Conservation (phyloP, 2,888 invertebrate species). For the Augochlorella aurata region DNA sequence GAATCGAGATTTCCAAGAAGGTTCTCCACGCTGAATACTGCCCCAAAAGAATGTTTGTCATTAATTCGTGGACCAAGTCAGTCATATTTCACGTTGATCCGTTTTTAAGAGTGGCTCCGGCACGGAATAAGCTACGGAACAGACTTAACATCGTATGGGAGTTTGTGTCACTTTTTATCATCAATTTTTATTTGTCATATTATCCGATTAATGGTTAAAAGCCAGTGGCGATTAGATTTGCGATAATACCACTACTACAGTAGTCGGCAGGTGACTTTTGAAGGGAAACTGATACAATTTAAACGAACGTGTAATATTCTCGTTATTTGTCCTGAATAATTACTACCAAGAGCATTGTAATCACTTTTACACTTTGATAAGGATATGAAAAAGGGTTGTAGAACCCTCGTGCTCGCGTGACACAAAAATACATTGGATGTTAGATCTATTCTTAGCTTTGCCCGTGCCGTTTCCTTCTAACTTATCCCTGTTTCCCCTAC, state of each 20-base stretch:
- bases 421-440: slow-evolving; percentile 17
- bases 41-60: slow-evolving; percentile 30
- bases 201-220: not conserved
- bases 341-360: not conserved
- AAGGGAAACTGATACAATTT: not conserved
- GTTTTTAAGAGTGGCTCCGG: slow-evolving; percentile 20
- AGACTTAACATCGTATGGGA: not conserved
- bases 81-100: slow-evolving; percentile 11
- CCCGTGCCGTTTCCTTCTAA: slow-evolving; percentile 1
- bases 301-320: not conserved
- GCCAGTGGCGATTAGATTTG: not conserved
- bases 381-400: not conserved
- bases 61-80: slow-evolving; percentile 15
- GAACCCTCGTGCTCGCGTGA: slow-evolving; percentile 3
- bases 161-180: not conserved
- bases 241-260: not conserved
- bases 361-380: not conserved
- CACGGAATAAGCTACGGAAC: not conserved
- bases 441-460: not conserved
- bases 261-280: not conserved
- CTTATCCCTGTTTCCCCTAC: slow-evolving; percentile 24
- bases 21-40: not conserved
- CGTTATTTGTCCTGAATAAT: not conserved
- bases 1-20: not conserved
- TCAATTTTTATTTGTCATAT: not conserved